Conservation (phyloP, 1,140 invertebrate genomes). For the Trypoxylus dichotomus region DNA sequence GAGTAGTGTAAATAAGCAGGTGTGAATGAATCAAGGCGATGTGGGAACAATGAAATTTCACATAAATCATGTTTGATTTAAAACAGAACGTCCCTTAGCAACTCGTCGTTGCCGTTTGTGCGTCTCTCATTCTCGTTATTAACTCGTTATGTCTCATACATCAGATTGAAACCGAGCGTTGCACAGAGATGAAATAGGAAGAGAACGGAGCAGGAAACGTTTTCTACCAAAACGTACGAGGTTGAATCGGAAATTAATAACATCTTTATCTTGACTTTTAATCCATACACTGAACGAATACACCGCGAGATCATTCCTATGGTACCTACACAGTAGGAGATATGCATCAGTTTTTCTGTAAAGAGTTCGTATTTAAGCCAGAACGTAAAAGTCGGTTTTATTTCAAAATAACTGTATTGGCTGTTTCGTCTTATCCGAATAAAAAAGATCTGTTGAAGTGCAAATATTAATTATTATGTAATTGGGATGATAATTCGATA, state of each 20-base stretch:
- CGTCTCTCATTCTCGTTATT: slow-evolving; percentile 8
- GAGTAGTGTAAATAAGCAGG: slow-evolving; percentile 6
- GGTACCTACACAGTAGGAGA: neutral
- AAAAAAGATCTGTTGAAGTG: too few relatives aligned
- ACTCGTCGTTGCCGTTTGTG: neutral
- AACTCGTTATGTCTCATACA: slow-evolving; percentile 7
- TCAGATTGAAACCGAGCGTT: neutral
- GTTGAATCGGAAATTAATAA: slow-evolving; percentile 19
- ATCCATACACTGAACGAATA: neutral
- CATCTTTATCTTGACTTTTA: neutral
- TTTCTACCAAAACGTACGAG: slow-evolving; percentile 8
- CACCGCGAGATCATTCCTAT: neutral
- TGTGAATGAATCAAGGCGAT: slow-evolving; percentile 12
- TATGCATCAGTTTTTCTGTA: neutral
- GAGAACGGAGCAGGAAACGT: neutral
- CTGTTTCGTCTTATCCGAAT: too few relatives aligned
- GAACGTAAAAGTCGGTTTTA: too few relatives aligned
- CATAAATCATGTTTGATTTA: slow-evolving; percentile 9
- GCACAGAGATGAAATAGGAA: slow-evolving; percentile 8
- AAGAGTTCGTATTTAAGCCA: too few relatives aligned
- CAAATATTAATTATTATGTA: too few relatives aligned
- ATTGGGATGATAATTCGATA: too few relatives aligned
- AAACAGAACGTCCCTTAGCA: neutral
- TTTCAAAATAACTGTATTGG: too few relatives aligned
- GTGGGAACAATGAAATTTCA: slow-evolving; percentile 12